Evolutionary conservation across 2,113 vertebrate species (phyloP), one percentile per base, ranked within the genome.

Genomic region (Onychostoma macrolepis): DNA sequence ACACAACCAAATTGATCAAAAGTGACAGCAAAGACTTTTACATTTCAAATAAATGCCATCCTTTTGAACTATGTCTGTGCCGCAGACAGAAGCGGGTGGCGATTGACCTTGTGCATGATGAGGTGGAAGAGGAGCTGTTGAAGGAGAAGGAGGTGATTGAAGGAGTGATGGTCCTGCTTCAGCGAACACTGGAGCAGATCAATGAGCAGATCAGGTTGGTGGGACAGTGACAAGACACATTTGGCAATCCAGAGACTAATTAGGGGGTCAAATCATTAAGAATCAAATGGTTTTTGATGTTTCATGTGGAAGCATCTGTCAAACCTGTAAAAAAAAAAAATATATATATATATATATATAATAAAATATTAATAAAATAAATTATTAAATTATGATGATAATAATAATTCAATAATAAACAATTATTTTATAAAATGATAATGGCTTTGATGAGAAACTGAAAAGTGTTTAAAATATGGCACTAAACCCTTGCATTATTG

Each of bases 131-230:
- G 77, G 96, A 98, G 84, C 94, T 99, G 86, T 38, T 93, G 56
- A 97, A 96, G 92, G 97, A 99, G 93, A 92, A 26, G 2, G 95
- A 97, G 77, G 90, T 95, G 15, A 89, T 96, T 1, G 93, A 93
- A 58, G 95, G 94, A 0, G 92, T 95, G 67, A 89, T 88, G 8
- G 87, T 92, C 30, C 91, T 98, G 84, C 94, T 99, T 77, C 92
- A 93, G 84, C 93, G 85, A 21, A 96, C 95, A 0, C 2, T 94
- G 71, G 96, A 97, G 89, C 96, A 99, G 92, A 93, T 94, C 4
- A 89, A 88, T 0, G 98, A 99, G 89, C 98, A 99, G 94, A 96
- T 98, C 90, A 94, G 97, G 98, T 99, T 71, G 63, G 89, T 48
- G 56, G 72, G 84, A 45, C 78, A 15, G n/a, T 77, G n/a, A 30